These are phyloP conservation scores for Azemiops feae DNA, from an alignment of 2,113 vertebrate species.

Conservation along the genomic window DNA sequence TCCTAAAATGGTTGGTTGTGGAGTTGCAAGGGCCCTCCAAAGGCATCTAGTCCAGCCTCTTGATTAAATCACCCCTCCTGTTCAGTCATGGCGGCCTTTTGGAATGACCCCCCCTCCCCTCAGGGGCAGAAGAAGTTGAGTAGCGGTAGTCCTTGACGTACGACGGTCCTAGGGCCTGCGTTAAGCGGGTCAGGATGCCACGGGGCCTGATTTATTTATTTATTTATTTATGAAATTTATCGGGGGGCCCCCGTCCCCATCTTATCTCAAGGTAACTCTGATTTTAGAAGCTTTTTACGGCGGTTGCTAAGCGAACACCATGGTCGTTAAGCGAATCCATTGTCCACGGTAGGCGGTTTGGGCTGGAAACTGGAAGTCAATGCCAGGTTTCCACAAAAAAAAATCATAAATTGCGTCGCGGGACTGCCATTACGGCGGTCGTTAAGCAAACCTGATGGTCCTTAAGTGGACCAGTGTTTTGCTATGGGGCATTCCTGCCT, in stretches of 20 bases:
- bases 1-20: background rate
- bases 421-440: too few species aligned
- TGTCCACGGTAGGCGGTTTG: too few species aligned
- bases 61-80: background rate
- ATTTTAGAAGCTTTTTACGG: background rate
- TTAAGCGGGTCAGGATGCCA: background rate
- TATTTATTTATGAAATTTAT: background rate
- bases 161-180: accelerated
- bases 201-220: background rate
- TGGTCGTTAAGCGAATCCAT: background rate
- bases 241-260: too few species aligned
- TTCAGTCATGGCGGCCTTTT: background rate
- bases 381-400: too few species aligned
- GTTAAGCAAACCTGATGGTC: too few species aligned
- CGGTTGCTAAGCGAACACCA: too few species aligned
- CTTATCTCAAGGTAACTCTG: too few species aligned
- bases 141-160: background rate
- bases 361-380: too few species aligned
- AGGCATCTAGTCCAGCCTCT: background rate
- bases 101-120: background rate
- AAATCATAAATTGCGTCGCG: too few species aligned
- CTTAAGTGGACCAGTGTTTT: too few species aligned
- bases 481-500: too few species aligned
- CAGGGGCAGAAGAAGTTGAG: background rate
- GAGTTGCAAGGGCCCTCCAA: background rate